These are phyloP conservation scores for Cyrtonyx montezumae DNA, from an alignment of 2,113 vertebrate species.

Conservation along the genomic window DNA sequence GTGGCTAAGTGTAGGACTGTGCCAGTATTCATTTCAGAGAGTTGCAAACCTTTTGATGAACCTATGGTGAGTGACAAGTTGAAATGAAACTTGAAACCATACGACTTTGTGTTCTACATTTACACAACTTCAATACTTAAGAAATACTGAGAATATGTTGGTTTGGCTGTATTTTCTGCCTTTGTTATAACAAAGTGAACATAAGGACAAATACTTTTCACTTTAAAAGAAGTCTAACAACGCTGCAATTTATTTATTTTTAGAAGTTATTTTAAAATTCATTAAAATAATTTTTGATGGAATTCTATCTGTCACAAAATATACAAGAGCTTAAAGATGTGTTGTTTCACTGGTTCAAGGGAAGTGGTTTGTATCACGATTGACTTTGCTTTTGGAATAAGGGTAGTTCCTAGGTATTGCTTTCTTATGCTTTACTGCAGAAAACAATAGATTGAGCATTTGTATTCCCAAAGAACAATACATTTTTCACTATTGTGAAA, in stretches of 20 bases:
- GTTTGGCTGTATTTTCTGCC: conserved; percentile 15
- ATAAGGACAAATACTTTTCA: not conserved
- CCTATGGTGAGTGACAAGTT: not conserved
- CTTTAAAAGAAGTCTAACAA: not conserved
- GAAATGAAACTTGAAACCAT: conserved; percentile 12
- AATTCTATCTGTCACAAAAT: not conserved
- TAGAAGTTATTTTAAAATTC: not conserved
- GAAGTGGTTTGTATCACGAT: not conserved
- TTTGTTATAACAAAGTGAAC: not conserved
- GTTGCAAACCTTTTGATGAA: conserved; percentile 16
- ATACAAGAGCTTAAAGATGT: not conserved
- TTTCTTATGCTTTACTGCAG: not conserved
- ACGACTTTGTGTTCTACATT: not conserved
- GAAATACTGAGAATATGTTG: not conserved
- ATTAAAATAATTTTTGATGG: not conserved
- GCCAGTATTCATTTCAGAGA: not conserved
- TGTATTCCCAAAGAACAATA: not conserved
- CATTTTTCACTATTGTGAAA: not conserved
- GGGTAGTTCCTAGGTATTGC: not conserved
- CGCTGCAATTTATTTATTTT: not conserved
- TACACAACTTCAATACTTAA: not conserved
- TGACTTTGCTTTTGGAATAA: not conserved
- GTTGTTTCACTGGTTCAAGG: not conserved
- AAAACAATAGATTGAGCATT: not conserved
- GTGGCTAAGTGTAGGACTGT: not conserved